Evolutionary conservation across 1,140 invertebrate species (phyloP).

Genomic region (Aleiodes sp.): DNA sequence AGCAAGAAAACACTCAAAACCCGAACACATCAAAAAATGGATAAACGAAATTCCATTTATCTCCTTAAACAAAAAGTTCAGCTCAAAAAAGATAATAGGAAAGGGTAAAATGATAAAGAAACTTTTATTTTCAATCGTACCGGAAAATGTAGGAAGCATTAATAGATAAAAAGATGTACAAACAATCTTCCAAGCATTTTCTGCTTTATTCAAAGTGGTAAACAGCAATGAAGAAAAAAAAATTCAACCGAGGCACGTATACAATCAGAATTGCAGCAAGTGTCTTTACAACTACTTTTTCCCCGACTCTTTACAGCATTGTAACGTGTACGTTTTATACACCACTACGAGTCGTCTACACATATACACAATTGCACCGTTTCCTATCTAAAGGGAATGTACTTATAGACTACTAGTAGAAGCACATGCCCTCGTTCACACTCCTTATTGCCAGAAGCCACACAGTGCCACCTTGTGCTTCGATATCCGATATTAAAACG

Average conservation of each 20-base stretch:
- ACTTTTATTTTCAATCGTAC: background rate
- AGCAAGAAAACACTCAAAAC: no score
- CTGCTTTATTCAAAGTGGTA: background rate
- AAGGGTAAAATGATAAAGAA: no score
- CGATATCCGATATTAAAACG: background rate
- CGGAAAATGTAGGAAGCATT: background rate
- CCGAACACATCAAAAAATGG: no score
- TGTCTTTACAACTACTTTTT: conserved; percentile 8
- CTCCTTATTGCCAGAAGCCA: conserved; percentile 8
- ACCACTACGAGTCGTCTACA: background rate
- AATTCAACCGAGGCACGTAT: no score
- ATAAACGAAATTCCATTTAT: no score
- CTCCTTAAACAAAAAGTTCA: no score
- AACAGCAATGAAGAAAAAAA: no score
- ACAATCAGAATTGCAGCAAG: background rate
- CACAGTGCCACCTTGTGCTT: conserved; percentile 10
- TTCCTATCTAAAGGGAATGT: background rate
- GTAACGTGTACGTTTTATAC: no score
- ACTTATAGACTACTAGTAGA: background rate
- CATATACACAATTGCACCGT: no score
- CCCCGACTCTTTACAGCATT: conserved; percentile 13
- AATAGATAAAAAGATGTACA: background rate
- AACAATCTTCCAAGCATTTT: background rate
- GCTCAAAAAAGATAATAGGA: no score
- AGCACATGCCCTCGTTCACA: conserved; percentile 15